Percentiles rank a stretch among this genome's conserved stretches.
Evolutionary conservation across 2,888 invertebrate genomes (phyloP).

Genomic region (Homarus gammarus): DNA sequence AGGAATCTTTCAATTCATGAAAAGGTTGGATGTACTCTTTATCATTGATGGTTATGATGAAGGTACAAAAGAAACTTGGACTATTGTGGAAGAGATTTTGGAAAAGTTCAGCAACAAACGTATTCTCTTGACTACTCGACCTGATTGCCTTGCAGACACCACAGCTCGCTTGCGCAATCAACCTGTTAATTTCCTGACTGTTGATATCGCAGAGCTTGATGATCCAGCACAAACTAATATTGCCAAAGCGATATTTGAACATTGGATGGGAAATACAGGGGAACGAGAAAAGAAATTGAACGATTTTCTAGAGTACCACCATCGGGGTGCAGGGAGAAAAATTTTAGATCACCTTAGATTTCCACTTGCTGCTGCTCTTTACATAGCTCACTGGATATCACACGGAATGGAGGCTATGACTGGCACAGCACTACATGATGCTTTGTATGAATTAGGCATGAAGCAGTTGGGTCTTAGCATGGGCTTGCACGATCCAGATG

Average conservation of each 20-base stretch:
- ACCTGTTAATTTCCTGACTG: not conserved
- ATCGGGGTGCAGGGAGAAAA: not conserved
- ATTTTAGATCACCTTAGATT: not conserved
- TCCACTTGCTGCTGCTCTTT: not conserved
- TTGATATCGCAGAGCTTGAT: not conserved
- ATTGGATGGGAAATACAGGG: no score
- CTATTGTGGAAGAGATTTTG: not conserved
- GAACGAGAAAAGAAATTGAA: no score
- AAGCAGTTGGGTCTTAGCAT: not conserved
- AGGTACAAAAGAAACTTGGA: no score
- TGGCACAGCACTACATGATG: not conserved
- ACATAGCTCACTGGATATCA: not conserved
- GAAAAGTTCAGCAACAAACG: constrained; percentile 19
- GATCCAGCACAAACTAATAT: not conserved
- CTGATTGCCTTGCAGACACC: not conserved
- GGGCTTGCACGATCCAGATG: no score
- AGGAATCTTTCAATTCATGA: not conserved
- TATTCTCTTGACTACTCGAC: not conserved
- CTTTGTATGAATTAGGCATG: not conserved
- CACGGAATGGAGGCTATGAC: not conserved
- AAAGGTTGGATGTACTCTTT: not conserved
- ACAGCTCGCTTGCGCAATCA: not conserved
- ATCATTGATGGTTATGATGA: constrained; percentile 17
- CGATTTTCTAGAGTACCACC: not conserved
- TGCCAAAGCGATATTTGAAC: not conserved